These are phyloP conservation scores for Diglossa brunneiventris DNA, from an alignment of 2,113 vertebrate species.

Conservation along the genomic window DNA sequence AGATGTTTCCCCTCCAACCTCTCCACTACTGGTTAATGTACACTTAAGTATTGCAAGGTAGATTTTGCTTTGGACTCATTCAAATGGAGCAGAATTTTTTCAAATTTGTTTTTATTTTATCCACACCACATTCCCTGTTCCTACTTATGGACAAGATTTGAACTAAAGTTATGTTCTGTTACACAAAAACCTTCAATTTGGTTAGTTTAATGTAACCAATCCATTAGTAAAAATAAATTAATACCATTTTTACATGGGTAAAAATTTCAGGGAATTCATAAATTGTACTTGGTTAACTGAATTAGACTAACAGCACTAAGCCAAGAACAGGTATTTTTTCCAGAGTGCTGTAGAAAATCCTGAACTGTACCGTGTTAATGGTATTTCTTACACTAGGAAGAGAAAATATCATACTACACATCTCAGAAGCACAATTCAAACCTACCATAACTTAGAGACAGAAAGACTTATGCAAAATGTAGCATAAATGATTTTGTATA, in stretches of 20 bases:
- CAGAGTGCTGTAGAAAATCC: background rate
- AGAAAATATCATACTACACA: background rate
- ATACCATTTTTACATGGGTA: background rate
- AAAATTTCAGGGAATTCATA: background rate
- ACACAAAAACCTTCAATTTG: rapidly evolving
- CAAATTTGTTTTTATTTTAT: background rate
- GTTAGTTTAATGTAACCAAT: background rate
- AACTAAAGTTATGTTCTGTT: background rate
- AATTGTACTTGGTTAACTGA: background rate
- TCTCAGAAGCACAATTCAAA: background rate
- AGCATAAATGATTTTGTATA: background rate
- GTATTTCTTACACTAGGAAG: background rate
- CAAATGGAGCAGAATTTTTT: background rate
- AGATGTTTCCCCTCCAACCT: background rate
- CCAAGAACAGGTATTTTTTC: background rate
- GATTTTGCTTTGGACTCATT: background rate
- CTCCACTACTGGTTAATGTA: background rate
- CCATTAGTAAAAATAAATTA: background rate
- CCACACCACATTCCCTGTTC: background rate
- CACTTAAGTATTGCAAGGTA: background rate
- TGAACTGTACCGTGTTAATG: background rate
- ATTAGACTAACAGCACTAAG: background rate
- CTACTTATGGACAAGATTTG: background rate
- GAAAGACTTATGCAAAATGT: background rate
- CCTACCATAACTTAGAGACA: background rate